phyloP scores from a whole-genome alignment of 2,797 vertebrate genomes.

The Oceanodroma leucorhoa region DNA sequence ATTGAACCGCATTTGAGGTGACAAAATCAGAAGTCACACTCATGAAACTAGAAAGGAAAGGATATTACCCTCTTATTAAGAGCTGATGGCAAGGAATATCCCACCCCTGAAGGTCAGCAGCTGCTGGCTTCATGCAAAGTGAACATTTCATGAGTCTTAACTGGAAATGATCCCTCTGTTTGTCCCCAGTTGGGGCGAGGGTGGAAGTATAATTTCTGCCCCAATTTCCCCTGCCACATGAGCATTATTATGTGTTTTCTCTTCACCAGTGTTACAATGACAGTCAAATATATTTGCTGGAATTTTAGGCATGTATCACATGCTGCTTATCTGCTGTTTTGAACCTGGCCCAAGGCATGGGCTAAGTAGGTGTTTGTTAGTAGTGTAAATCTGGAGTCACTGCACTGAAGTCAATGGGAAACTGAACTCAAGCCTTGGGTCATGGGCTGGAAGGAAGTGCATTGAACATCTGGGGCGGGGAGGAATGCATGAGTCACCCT shows the following conservation, averaged over 20 bases:
- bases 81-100: not conserved
- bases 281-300: not conserved
- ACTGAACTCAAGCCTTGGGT: slow-evolving; percentile 30
- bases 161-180: not conserved
- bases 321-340: slow-evolving; percentile 30
- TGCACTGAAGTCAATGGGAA: slow-evolving; percentile 39
- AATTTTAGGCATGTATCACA: slow-evolving; percentile 31
- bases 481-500: slow-evolving; percentile 51
- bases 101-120: not conserved
- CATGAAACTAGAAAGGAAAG: not conserved
- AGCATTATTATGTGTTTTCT: not conserved
- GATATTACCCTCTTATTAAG: not conserved
- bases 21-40: not conserved
- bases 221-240: not conserved
- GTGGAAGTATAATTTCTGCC: not conserved
- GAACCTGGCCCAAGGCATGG: not conserved
- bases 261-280: not conserved
- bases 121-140: not conserved
- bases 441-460: slow-evolving; percentile 51
- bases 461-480: slow-evolving; percentile 20
- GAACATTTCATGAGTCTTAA: not conserved
- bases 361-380: slow-evolving; percentile 35
- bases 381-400: slow-evolving; percentile 26
- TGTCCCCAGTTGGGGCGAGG: not conserved
- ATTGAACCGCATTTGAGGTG: not conserved